Evolutionary conservation across 2,888 invertebrate genomes (phyloP), one percentile per base, ranked within the genome.

Genomic region (Spodoptera littoralis): DNA sequence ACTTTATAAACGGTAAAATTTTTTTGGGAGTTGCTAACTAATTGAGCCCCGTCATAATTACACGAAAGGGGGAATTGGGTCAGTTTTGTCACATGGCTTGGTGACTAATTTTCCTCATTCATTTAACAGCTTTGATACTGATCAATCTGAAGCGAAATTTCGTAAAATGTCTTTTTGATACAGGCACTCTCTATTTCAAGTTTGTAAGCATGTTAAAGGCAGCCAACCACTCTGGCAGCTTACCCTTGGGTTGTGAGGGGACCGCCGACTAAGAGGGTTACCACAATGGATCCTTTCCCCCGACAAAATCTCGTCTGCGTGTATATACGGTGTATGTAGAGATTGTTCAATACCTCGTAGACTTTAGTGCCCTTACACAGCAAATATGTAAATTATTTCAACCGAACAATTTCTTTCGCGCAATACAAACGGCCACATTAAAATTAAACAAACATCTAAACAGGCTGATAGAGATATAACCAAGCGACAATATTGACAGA

Each of bases 211-310:
- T 80, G 85, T 88, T 88, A 79, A 79, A 79, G 80, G 81, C 82
- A 83, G 82, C 78, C 85, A 84, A 77, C 84, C 86, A 82, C 84
- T 82, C 81, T 70, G 70, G 52, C 80, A 82, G 84, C 87, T 88
- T 89, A 89, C 90, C 90, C 91, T 86, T 87, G 86, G 87, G 81
- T 85, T 77, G 82, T 82, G 77, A 84, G 84, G 85, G 89, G 89
- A 77, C 81, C 78, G 87, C 74, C 81, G 81, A 80, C 81, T 88
- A 90, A 90, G 93, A 92, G 93, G 93, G 93, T 92, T 88, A 86
- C 86, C 85, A 94, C 93, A 94, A 94, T 92, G 84, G 90, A 88
- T 86, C 88, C 87, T 84, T 57, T 87, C 90, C 92, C 92, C 84
- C 87, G 83, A 79, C 89, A 80, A 89, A 92, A 92, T 91, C 90